Conservation (phyloP, 1,140 invertebrate species). For the Ceratoteleas bidentatus region DNA sequence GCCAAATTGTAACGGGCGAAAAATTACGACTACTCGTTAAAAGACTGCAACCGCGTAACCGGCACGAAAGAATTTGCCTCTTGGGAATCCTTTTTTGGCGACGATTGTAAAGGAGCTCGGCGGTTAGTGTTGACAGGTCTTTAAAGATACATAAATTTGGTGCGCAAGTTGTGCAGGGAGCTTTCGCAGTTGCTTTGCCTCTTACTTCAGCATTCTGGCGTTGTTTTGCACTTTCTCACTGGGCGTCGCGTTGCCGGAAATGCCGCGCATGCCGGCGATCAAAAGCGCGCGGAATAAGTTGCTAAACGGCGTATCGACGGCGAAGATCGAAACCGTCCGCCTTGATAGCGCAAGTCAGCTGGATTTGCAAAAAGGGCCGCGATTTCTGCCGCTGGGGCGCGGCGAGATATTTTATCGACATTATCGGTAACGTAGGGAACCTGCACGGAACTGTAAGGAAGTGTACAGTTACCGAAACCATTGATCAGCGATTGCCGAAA, state of each 20-base stretch:
- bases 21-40: too few relatives aligned
- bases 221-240: slow-evolving; percentile 62
- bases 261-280: slow-evolving; percentile 73
- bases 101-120: not conserved
- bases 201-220: slow-evolving; percentile 53
- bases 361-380: slow-evolving; percentile 36
- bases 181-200: slow-evolving; percentile 33
- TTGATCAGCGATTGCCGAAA: too few relatives aligned
- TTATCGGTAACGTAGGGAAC: slow-evolving; percentile 5
- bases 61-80: too few relatives aligned
- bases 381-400: slow-evolving; percentile 8
- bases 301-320: slow-evolving; percentile 51
- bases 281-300: slow-evolving; percentile 66
- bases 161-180: slow-evolving; percentile 7
- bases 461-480: not conserved
- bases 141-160: not conserved
- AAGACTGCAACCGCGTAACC: too few relatives aligned
- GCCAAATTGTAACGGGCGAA: too few relatives aligned
- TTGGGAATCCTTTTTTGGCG: too few relatives aligned
- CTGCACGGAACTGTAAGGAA: slow-evolving; percentile 3
- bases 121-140: not conserved
- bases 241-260: slow-evolving; percentile 77
- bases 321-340: slow-evolving; percentile 52
- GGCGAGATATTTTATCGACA: not conserved
- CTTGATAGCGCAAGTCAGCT: slow-evolving; percentile 38